Percentiles rank a stretch among this genome's conserved stretches.
These are phyloP conservation scores for Ibidorhyncha struthersii DNA, from an alignment of 2,113 vertebrate genomes.

Conservation along the genomic window DNA sequence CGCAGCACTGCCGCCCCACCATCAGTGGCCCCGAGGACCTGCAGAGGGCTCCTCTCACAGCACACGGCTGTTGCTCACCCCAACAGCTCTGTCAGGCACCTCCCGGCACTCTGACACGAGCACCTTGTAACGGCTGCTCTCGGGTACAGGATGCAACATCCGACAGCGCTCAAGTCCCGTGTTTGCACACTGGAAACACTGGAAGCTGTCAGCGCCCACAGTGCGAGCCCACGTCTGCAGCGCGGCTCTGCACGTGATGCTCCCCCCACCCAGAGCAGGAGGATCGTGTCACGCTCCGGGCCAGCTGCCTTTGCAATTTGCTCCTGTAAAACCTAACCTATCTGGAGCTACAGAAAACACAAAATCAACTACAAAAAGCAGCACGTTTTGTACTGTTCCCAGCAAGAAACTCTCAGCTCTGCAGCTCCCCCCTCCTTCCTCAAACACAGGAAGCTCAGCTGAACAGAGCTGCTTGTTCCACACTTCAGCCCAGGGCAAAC, in stretches of 20 bases:
- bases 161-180: fast-evolving
- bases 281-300: not conserved
- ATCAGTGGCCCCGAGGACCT: fast-evolving
- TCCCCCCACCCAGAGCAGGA: not conserved
- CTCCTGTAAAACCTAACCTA: not conserved
- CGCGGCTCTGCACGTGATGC: fast-evolving
- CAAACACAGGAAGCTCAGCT: not conserved
- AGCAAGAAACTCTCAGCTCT: not conserved
- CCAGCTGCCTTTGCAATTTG: not conserved
- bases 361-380: not conserved
- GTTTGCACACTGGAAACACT: not conserved
- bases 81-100: not conserved
- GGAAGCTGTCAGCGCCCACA: not conserved
- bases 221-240: not conserved
- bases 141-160: not conserved
- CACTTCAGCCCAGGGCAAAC: not conserved
- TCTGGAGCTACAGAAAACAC: not conserved
- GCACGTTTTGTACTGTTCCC: not conserved
- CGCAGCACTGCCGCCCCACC: fast-evolving
- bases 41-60: not conserved
- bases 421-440: not conserved
- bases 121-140: not conserved
- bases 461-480: not conserved
- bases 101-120: not conserved
- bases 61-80: not conserved